Conservation (phyloP, 1,140 invertebrate species). For the Aporrectodea caliginosa region DNA sequence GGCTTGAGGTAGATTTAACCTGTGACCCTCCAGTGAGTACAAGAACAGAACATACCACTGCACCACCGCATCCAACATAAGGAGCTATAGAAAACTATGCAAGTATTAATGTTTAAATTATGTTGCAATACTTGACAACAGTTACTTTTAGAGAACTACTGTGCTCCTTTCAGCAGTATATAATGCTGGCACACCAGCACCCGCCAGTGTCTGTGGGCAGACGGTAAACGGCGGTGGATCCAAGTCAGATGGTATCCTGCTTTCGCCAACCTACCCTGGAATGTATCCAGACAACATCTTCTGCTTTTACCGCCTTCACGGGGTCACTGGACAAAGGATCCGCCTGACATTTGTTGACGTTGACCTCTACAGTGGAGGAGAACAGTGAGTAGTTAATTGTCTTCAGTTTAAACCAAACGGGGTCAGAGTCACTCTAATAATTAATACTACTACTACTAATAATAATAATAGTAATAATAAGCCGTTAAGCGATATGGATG, state of each 20-base stretch:
- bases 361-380: slow-evolving; percentile 95
- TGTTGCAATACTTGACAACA: no score
- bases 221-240: slow-evolving; percentile 44
- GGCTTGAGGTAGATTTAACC: no score
- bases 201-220: slow-evolving; percentile 55
- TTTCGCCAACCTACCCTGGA: slow-evolving; percentile 97
- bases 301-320: slow-evolving; percentile 90
- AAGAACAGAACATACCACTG: no score
- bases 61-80: no score
- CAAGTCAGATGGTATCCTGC: slow-evolving; percentile 71
- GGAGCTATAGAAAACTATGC: no score
- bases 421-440: no score
- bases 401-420: slow-evolving; percentile 14
- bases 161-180: slow-evolving; percentile 67
- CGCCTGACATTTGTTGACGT: slow-evolving; percentile 96
- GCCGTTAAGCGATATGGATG: no score
- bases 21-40: no score
- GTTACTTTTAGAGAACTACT: no score
- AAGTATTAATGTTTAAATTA: no score
- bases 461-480: no score
- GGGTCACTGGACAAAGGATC: slow-evolving; percentile 82
- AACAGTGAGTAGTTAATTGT: slow-evolving; percentile 71
- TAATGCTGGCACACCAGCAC: slow-evolving; percentile 79
- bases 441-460: no score
- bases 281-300: slow-evolving; percentile 93